These are phyloP conservation scores for Manacus vitellinus DNA, from an alignment of 2,113 vertebrate genomes.

Conservation along the genomic window DNA sequence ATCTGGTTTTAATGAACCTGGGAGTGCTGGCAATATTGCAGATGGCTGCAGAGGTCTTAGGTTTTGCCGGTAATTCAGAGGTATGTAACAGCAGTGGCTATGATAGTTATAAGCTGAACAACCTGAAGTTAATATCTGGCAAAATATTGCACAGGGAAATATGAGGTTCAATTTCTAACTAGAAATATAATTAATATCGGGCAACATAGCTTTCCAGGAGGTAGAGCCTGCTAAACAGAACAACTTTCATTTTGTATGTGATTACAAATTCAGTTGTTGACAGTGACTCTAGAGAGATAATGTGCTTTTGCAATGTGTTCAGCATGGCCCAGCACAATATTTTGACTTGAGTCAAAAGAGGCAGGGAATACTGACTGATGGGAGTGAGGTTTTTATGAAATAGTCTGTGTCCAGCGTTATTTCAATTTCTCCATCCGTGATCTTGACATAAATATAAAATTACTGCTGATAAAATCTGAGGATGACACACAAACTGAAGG, in stretches of 20 bases:
- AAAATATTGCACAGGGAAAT: neutral
- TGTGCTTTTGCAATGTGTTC: neutral
- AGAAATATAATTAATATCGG: neutral
- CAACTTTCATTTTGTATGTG: neutral
- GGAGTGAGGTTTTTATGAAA: neutral
- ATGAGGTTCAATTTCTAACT: neutral
- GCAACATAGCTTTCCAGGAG: neutral
- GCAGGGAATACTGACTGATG: neutral
- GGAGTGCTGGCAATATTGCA: neutral
- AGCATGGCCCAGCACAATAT: neutral
- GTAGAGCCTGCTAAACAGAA: neutral
- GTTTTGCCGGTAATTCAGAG: neutral
- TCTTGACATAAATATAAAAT: conserved; percentile 39
- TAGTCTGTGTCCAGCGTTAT: neutral
- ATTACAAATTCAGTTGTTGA: neutral
- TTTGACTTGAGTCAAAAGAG: neutral
- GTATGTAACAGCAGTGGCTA: neutral
- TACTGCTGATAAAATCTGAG: conserved; percentile 9
- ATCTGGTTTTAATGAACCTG: conserved; percentile 12
- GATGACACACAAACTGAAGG: neutral
- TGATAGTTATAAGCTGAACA: neutral
- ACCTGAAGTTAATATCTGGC: neutral
- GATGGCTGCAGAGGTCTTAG: neutral
- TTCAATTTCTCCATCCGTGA: neutral
- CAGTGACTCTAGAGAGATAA: neutral